Evolutionary conservation across 2,797 vertebrate genomes (phyloP).

Genomic region (Lycodopsis pacificus): DNA sequence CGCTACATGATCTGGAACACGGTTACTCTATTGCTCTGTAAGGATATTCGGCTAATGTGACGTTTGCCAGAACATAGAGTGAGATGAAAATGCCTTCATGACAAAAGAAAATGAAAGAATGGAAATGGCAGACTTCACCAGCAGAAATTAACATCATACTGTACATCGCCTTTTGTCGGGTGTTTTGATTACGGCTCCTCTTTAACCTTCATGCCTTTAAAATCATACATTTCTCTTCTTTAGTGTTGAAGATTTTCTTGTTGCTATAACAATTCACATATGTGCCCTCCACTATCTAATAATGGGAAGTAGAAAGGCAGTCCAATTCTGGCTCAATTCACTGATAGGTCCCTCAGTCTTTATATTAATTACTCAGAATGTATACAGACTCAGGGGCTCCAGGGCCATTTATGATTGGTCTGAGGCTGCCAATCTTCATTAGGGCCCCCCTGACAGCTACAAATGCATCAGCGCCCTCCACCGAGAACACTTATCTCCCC

Average conservation of each 20-base stretch:
- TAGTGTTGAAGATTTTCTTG: background rate
- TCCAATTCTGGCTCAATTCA: constrained; percentile 48
- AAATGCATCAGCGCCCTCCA: constrained; percentile 22
- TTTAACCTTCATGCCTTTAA: background rate
- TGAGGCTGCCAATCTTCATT: constrained; percentile 63
- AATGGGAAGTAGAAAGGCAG: constrained; percentile 38
- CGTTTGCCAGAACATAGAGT: constrained; percentile 7
- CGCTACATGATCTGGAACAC: constrained; percentile 12
- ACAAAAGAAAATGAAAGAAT: background rate
- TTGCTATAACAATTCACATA: background rate
- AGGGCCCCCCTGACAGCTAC: constrained; percentile 13
- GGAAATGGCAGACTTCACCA: background rate
- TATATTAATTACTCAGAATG: constrained; percentile 51
- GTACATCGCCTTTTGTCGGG: background rate
- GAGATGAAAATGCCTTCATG: background rate
- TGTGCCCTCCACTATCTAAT: constrained; percentile 37
- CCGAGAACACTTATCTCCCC: background rate
- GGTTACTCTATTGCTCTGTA: background rate
- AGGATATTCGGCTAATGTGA: background rate
- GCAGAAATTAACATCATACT: background rate
- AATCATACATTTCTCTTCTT: background rate
- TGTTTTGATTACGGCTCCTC: background rate
- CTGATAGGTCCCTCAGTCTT: constrained; percentile 45
- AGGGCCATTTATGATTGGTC: constrained; percentile 46
- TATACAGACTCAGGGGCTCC: constrained; percentile 19